Evolutionary conservation across 2,797 vertebrate species (phyloP).

Genomic region (Bradypodion ventrale): DNA sequence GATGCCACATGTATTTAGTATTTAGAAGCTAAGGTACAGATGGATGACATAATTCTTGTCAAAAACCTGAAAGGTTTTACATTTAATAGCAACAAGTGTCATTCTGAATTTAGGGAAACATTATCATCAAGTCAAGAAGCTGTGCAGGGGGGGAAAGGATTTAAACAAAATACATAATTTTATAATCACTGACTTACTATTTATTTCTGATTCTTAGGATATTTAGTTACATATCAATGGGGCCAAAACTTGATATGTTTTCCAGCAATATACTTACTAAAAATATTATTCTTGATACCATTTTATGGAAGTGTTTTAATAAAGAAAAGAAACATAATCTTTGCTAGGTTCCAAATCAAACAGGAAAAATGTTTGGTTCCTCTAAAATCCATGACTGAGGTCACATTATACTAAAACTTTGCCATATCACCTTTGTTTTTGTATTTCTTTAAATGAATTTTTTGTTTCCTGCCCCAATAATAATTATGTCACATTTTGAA

Average conservation of each 20-base stretch:
- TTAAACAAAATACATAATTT: slow-evolving; percentile 57
- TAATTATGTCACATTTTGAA: neutral
- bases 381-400: neutral
- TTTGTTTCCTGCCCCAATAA: neutral
- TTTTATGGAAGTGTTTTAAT: slow-evolving; percentile 35
- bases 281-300: slow-evolving; percentile 36
- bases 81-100: slow-evolving; percentile 4
- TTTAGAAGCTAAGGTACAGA: neutral
- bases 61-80: slow-evolving; percentile 14
- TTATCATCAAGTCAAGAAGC: slow-evolving; percentile 51
- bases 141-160: slow-evolving; percentile 33
- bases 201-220: slow-evolving; percentile 43
- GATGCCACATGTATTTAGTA: neutral
- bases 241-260: slow-evolving; percentile 53
- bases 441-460: neutral
- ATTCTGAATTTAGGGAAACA: slow-evolving; percentile 18
- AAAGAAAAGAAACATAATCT: slow-evolving; percentile 3
- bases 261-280: slow-evolving; percentile 36
- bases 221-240: slow-evolving; percentile 22
- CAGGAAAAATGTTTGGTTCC: neutral
- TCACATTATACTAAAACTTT: neutral
- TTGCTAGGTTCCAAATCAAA: neutral
- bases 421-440: neutral
- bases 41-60: neutral
- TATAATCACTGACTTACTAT: slow-evolving; percentile 51